phyloP scores from a whole-genome alignment of 2,797 vertebrate species.

The Sorex maritimensis region DNA sequence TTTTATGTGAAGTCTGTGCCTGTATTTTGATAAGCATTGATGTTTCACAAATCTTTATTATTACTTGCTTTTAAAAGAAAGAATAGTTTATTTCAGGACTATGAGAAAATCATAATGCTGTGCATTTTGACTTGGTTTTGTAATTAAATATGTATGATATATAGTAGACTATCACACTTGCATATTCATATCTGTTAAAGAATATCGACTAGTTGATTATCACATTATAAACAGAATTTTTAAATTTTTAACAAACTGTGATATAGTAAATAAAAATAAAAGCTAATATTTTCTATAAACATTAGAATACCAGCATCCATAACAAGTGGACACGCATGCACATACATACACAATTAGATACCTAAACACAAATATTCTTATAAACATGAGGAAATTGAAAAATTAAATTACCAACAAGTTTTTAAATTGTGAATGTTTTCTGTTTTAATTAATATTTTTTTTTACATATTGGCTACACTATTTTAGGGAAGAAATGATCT shows the following conservation, averaged over 20 bases:
- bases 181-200: conserved; percentile 37
- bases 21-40: conserved; percentile 48
- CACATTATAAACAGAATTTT: conserved; percentile 28
- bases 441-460: conserved; percentile 29
- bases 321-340: no score
- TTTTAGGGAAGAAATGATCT: conserved; percentile 26
- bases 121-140: conserved; percentile 33
- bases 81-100: conserved; percentile 15
- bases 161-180: not conserved
- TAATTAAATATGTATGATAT: conserved; percentile 51
- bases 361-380: not conserved
- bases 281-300: no score
- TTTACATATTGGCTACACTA: not conserved
- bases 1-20: conserved; percentile 64
- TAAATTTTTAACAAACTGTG: not conserved
- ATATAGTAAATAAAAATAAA: no score
- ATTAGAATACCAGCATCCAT: no score
- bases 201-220: conserved; percentile 58
- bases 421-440: not conserved
- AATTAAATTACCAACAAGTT: not conserved
- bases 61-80: conserved; percentile 48
- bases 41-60: conserved; percentile 32
- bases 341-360: not conserved
- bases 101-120: not conserved
- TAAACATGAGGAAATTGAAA: not conserved